A percentile compares a stretch with the other conserved stretches of the same genome.
Conservation (phyloP, 2,888 invertebrate species). For the Tipula lateralis region DNA sequence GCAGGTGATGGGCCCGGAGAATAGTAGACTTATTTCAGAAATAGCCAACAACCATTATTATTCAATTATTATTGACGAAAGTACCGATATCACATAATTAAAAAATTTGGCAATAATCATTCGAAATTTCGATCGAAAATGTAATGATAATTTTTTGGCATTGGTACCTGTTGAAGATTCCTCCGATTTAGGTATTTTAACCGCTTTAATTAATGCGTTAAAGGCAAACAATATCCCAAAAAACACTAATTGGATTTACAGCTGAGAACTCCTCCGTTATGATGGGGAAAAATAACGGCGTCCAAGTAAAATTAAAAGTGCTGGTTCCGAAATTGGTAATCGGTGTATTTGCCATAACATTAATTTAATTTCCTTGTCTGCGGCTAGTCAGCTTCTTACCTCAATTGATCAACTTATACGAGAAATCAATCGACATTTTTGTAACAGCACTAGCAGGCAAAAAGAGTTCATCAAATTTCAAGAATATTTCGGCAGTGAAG, state of each 20-base stretch:
- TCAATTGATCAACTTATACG: not conserved
- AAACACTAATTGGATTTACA: conserved; percentile 29
- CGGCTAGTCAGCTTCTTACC: not conserved
- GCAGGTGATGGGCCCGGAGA: conserved; percentile 31
- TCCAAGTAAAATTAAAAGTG: not conserved
- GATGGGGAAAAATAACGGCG: conserved; percentile 32
- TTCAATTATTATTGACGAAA: conserved; percentile 33
- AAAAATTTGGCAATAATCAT: conserved; percentile 33
- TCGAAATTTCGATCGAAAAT: conserved; percentile 31
- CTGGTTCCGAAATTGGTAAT: not conserved
- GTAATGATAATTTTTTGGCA: conserved; percentile 31
- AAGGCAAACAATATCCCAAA: not conserved
- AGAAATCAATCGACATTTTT: not conserved
- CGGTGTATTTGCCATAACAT: not conserved
- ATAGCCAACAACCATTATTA: conserved; percentile 32
- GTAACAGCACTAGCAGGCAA: not conserved
- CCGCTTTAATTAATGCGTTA: not conserved
- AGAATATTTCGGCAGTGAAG: not conserved
- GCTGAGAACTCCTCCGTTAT: conserved; percentile 32
- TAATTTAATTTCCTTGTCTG: not conserved
- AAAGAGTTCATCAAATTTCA: not conserved
- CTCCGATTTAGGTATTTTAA: conserved; percentile 25
- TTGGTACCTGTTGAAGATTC: conserved; percentile 26
- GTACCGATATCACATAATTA: conserved; percentile 30
- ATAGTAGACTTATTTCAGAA: conserved; percentile 2